These are phyloP conservation scores for Alethe castanea DNA, from an alignment of 2,113 vertebrate species.

Conservation along the genomic window DNA sequence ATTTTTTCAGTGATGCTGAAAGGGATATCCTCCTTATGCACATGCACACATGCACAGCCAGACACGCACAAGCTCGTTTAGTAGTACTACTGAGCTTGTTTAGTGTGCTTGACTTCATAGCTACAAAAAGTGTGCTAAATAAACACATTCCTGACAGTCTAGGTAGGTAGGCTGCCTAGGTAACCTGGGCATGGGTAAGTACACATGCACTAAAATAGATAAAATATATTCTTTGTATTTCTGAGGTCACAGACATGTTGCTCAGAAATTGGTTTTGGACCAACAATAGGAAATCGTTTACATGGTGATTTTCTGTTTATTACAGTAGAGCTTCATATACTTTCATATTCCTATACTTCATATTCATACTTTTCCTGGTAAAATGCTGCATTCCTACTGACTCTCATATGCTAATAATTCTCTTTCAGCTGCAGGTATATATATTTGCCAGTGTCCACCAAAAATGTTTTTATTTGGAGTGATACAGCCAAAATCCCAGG, in stretches of 20 bases:
- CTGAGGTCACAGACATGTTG: not conserved
- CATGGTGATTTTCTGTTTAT: not conserved
- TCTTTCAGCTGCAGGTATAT: not conserved
- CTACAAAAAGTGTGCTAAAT: not conserved
- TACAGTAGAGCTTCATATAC: not conserved
- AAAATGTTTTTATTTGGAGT: not conserved
- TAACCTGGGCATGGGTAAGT: not conserved
- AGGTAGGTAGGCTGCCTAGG: not conserved
- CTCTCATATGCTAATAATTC: not conserved
- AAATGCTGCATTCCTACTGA: not conserved
- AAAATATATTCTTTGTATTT: not conserved
- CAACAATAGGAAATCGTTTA: not conserved
- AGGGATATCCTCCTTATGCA: not conserved
- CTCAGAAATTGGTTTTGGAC: not conserved
- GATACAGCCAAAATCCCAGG: not conserved
- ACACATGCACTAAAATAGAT: not conserved
- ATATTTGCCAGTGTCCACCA: slow-evolving; percentile 19
- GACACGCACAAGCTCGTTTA: accelerated
- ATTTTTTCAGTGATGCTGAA: not conserved
- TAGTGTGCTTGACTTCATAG: not conserved
- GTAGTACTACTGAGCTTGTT: not conserved
- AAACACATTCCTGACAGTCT: not conserved
- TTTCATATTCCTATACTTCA: no score
- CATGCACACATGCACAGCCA: not conserved
- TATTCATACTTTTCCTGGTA: not conserved